phyloP scores from a whole-genome alignment of 2,113 vertebrate genomes.

The Neodontobutis hainanensis region DNA sequence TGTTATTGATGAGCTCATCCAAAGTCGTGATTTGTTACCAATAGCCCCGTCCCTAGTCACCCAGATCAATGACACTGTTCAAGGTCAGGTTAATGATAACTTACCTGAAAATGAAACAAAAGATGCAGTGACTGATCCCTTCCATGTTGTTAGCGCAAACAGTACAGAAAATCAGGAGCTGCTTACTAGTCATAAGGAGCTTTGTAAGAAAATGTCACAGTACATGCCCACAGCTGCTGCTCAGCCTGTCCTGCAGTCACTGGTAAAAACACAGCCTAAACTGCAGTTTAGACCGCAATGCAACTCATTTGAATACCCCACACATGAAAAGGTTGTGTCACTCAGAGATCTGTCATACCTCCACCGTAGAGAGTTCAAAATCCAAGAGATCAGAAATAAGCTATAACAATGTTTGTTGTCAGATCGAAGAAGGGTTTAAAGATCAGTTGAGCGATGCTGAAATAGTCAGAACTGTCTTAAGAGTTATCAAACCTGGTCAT shows the following conservation, averaged over 20 bases:
- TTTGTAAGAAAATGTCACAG: slow-evolving; percentile 4
- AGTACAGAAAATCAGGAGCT: background rate
- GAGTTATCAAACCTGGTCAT: too few relatives aligned
- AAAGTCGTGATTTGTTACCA: too few relatives aligned
- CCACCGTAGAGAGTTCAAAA: slow-evolving; percentile 27
- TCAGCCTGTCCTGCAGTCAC: background rate
- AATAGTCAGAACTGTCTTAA: too few relatives aligned
- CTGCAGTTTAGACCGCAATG: background rate
- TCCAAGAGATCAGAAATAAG: slow-evolving; percentile 10
- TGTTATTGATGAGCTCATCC: too few relatives aligned
- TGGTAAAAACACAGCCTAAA: background rate
- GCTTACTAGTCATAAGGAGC: slow-evolving; percentile 14
- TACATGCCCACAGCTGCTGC: background rate
- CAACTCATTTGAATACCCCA: too few relatives aligned
- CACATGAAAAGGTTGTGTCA: background rate
- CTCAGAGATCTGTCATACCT: slow-evolving; percentile 16
- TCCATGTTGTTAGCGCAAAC: background rate
- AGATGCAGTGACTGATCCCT: background rate
- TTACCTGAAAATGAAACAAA: background rate
- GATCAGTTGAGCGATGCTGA: too few relatives aligned
- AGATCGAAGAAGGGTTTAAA: background rate
- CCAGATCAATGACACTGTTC: background rate
- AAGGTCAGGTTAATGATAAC: background rate
- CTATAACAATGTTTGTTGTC: background rate
- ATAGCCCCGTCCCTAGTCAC: background rate